phyloP scores from a whole-genome alignment of 2,113 vertebrate genomes.

The Stigmatopora nigra region DNA sequence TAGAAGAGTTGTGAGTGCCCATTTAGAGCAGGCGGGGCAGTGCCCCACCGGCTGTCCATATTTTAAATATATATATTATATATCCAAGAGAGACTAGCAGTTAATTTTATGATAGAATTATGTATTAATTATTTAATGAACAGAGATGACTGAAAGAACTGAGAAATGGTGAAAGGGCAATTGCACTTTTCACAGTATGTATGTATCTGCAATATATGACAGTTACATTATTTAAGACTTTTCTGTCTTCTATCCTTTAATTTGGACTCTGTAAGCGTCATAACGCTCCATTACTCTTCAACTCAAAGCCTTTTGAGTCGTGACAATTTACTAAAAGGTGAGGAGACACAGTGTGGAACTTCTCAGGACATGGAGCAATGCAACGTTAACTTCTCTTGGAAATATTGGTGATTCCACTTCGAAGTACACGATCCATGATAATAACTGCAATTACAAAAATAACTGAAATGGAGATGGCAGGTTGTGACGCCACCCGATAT shows the following conservation, averaged over 20 bases:
- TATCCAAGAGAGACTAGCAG: not conserved
- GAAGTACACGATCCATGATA: slow-evolving; percentile 63
- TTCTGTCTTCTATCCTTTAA: not conserved
- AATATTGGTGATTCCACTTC: slow-evolving; percentile 53
- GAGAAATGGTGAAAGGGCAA: too few relatives aligned
- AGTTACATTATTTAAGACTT: not conserved
- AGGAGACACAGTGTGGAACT: slow-evolving; percentile 12
- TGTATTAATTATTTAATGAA: not conserved
- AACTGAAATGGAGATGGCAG: slow-evolving; percentile 61
- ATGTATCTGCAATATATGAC: too few relatives aligned
- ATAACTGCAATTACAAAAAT: slow-evolving; percentile 72
- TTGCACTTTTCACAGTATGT: too few relatives aligned
- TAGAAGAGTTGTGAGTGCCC: slow-evolving; percentile 5
- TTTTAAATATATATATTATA: not conserved
- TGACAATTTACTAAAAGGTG: slow-evolving; percentile 39
- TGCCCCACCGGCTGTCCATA: not conserved
- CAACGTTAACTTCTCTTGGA: slow-evolving; percentile 41
- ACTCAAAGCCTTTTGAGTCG: slow-evolving; percentile 11
- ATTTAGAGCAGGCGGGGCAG: not conserved
- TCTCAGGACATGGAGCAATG: slow-evolving; percentile 37
- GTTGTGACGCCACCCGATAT: slow-evolving; percentile 60
- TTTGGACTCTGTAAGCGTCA: slow-evolving; percentile 30
- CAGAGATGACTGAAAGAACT: not conserved
- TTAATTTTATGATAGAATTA: not conserved
- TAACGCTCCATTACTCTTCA: slow-evolving; percentile 8